Conservation (phyloP, 2,888 invertebrate genomes). For the Drosophila demipolita region DNA sequence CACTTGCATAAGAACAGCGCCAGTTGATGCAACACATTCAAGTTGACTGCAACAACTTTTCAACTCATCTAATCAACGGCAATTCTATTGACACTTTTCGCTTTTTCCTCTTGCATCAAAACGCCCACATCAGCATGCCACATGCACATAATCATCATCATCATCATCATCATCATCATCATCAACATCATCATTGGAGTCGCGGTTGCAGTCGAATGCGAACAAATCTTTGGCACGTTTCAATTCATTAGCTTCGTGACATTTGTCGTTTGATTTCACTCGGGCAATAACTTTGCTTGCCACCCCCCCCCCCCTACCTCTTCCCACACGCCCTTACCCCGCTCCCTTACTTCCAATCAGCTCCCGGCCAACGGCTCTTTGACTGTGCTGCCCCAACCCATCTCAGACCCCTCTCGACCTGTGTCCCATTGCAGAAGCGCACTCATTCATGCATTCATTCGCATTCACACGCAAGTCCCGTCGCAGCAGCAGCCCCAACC, state of each 20-base stretch:
- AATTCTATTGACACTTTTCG: conserved; percentile 37
- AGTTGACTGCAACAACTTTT: conserved; percentile 9
- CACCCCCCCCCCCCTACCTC: neutral
- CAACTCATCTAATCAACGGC: conserved; percentile 41
- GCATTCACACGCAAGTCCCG: conserved; percentile 69
- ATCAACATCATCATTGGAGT: conserved; percentile 25
- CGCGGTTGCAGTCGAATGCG: conserved; percentile 53
- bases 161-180: conserved; percentile 12
- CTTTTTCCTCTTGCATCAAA: neutral
- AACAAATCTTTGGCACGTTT: conserved; percentile 77
- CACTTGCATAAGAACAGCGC: neutral
- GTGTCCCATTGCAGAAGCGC: conserved; percentile 43
- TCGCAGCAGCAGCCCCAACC: conserved; percentile 1
- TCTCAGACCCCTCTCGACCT: conserved; percentile 4
- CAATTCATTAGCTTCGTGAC: conserved; percentile 80
- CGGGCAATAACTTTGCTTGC: conserved; percentile 63
- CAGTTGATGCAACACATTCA: conserved; percentile 6
- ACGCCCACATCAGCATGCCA: conserved; percentile 24
- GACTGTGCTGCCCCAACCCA: conserved; percentile 8
- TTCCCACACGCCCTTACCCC: neutral
- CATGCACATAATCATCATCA: conserved; percentile 13
- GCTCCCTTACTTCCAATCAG: neutral
- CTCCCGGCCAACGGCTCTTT: conserved; percentile 12
- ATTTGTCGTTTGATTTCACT: conserved; percentile 78
- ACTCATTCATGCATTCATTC: conserved; percentile 77